Evolutionary conservation across 2,888 invertebrate species (phyloP), one percentile per base, ranked within the genome.

Genomic region (Drosophila falleni): DNA sequence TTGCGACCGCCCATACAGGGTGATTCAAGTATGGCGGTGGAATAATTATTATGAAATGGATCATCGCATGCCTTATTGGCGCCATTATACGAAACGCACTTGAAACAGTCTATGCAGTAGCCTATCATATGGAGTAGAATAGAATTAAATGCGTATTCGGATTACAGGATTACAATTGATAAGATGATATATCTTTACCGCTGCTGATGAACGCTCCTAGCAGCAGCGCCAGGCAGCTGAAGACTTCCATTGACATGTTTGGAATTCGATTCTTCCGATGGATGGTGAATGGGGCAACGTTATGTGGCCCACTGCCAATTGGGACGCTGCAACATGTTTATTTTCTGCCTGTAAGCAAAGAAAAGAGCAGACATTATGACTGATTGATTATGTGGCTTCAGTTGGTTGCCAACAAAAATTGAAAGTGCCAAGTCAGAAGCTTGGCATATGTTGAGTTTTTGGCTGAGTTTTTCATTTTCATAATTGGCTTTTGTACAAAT

Each of bases 1-100:
- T 98, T 98, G 78, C 98, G 94, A 0, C 98, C 98, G 0, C 98
- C 98, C 96, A 97, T 96, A 68, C 99, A 99, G 3, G 98, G 98
- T 3, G 97, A 95, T 93, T 98, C 97, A 83, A 97, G 94, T 93
- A 98, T 95, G 80, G 95, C 95, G 63, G 95, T 93, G 1, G 97
- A 97, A 89, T 96, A 97, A 93, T 98, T 98, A 93, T 98, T 97
- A 93, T 98, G 98, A 93, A 98, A 98, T 0, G 98, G 98, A 92
- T 99, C 99, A 91, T 99, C 99, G 92, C 98, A 98, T 0, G 97
- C 95, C 59, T 78, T 95, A 91, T 98, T 97, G 85, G 95, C 94
- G 26, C 97, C 96, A 91, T 97, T 97, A 93, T 97, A 95, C 0
- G 98, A 99, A 51, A 97, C 97, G 92, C 99, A 99, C 92, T 98